These are phyloP conservation scores for Nibea coibor DNA, from an alignment of 2,113 vertebrate genomes.

Conservation along the genomic window DNA sequence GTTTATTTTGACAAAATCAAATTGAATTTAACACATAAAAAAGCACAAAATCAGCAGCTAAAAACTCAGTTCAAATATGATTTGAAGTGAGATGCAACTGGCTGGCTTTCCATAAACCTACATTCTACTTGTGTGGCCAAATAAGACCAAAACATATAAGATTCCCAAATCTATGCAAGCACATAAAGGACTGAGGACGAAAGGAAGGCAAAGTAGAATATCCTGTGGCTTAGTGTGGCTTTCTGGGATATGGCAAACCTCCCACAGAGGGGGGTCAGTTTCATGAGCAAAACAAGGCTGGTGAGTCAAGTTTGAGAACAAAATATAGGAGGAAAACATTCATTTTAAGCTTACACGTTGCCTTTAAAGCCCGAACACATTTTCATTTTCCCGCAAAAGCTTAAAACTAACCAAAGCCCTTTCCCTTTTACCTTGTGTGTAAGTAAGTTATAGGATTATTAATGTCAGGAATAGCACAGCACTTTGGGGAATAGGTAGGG, in stretches of 20 bases:
- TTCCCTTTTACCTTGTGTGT: neutral
- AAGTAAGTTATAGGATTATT: neutral
- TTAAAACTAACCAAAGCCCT: neutral
- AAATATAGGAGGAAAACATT: constrained; percentile 35
- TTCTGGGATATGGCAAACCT: constrained; percentile 42
- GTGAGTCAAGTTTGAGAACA: constrained; percentile 22
- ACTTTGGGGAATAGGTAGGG: no score
- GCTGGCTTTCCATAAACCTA: neutral
- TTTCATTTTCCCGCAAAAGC: constrained; percentile 2
- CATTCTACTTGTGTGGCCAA: constrained; percentile 36
- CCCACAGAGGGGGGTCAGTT: constrained; percentile 48
- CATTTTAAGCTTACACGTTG: constrained; percentile 26
- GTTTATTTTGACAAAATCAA: neutral
- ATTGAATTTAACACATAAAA: neutral
- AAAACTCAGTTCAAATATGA: neutral
- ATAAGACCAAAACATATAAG: constrained; percentile 51
- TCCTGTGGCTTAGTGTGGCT: constrained; percentile 59
- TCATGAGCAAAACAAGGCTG: constrained; percentile 31
- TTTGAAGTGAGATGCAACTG: neutral
- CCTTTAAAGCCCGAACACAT: neutral
- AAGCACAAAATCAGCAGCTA: neutral
- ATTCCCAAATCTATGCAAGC: constrained; percentile 58
- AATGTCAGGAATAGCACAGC: no score
- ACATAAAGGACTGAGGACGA: constrained; percentile 44
- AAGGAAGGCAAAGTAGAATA: constrained; percentile 44